Evolutionary conservation across 2,888 invertebrate species (phyloP).

Genomic region (Pecten maximus): DNA sequence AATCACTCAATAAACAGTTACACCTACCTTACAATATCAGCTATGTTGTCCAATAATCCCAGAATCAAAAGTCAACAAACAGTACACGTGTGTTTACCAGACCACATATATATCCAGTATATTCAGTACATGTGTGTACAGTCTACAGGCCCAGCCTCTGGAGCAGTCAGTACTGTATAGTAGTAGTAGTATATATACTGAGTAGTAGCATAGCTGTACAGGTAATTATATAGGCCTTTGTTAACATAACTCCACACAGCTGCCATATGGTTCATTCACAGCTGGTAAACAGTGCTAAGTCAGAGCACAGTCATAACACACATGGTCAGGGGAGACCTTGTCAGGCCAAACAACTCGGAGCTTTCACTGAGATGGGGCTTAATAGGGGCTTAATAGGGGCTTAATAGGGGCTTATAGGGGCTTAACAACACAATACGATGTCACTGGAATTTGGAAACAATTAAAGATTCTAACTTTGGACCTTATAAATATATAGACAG

Average conservation of each 20-base stretch:
- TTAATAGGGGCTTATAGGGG: no score
- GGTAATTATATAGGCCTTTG: background rate
- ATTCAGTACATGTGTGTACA: background rate
- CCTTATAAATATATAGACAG: no score
- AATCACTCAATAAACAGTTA: background rate
- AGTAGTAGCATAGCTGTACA: background rate
- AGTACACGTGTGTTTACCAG: background rate
- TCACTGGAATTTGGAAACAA: no score
- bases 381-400: no score
- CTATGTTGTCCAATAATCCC: background rate
- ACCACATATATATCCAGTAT: background rate
- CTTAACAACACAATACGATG: no score
- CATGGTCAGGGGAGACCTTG: background rate
- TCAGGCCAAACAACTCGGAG: background rate
- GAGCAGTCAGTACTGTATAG: background rate
- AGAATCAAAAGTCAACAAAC: background rate
- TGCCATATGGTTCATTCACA: constrained; percentile 15
- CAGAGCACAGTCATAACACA: background rate
- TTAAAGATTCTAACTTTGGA: no score
- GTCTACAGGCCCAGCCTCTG: background rate
- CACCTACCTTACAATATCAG: background rate
- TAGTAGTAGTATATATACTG: background rate
- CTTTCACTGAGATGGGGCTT: no score
- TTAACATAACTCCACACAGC: background rate
- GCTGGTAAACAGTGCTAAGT: background rate